Percentiles rank a stretch among this genome's conserved stretches.
phyloP scores from a whole-genome alignment of 2,888 invertebrate species.

The Pegoplata infirma region DNA sequence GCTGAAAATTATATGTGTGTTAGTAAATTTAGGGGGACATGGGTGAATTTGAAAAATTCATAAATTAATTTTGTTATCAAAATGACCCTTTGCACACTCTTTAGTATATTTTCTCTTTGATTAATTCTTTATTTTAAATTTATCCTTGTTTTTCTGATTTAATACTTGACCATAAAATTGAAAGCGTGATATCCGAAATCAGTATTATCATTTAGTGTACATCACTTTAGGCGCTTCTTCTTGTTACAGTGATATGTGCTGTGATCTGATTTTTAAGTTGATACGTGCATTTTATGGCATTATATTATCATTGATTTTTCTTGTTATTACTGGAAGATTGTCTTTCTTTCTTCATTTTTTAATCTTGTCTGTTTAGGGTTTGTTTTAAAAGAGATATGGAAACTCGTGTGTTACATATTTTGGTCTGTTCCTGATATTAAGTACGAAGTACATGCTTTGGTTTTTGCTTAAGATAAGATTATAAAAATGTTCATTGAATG shows the following conservation, averaged over 20 bases:
- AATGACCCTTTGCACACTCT: too few species aligned
- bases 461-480: constrained; percentile 53
- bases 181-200: constrained; percentile 60
- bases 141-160: constrained; percentile 42
- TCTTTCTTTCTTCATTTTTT: constrained; percentile 17
- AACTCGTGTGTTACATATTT: constrained; percentile 23
- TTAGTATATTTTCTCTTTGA: neutral
- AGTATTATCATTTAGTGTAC: constrained; percentile 56
- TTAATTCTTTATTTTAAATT: neutral
- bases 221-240: constrained; percentile 57
- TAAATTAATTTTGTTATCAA: too few species aligned
- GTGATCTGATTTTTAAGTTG: constrained; percentile 38
- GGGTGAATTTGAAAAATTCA: too few species aligned
- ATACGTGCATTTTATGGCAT: constrained; percentile 16
- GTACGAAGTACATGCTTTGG: constrained; percentile 51
- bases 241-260: constrained; percentile 42
- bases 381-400: constrained; percentile 7
- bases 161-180: constrained; percentile 40
- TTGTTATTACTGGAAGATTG: constrained; percentile 1
- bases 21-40: too few species aligned
- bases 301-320: constrained; percentile 32
- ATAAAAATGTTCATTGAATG: constrained; percentile 4
- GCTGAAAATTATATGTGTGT: too few species aligned
- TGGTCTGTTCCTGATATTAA: constrained; percentile 26
- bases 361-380: constrained; percentile 40